phyloP scores from a whole-genome alignment of 2,797 vertebrate genomes.

The Carapus acus region DNA sequence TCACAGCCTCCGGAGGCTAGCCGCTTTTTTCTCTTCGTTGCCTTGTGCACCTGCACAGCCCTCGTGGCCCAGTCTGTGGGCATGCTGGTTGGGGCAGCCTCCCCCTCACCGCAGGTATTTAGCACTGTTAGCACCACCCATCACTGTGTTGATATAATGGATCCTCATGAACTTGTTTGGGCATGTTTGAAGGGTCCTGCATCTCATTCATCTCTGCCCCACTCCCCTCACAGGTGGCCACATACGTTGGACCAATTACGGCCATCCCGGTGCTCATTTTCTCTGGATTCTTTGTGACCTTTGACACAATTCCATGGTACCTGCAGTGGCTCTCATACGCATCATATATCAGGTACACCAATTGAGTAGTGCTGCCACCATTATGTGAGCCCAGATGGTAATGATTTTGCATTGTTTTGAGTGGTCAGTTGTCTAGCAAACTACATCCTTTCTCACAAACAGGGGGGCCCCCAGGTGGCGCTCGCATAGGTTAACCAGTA shows the following conservation, averaged over 20 bases:
- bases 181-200: too few relatives aligned
- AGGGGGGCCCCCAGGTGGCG: too few relatives aligned
- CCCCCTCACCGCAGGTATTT: slow-evolving; percentile 88
- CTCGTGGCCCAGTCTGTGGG: slow-evolving; percentile 95
- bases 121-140: background rate
- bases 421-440: too few relatives aligned
- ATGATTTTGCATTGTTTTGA: too few relatives aligned
- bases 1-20: slow-evolving; percentile 87
- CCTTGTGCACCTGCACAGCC: slow-evolving; percentile 87
- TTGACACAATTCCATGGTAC: too few relatives aligned
- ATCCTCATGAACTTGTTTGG: background rate
- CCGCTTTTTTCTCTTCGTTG: slow-evolving; percentile 91
- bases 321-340: too few relatives aligned
- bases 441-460: too few relatives aligned
- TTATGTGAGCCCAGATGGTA: slow-evolving; percentile 83
- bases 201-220: background rate
- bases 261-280: slow-evolving; percentile 96
- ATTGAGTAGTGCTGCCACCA: slow-evolving; percentile 99
- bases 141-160: too few relatives aligned
- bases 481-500: too few relatives aligned
- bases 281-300: slow-evolving; percentile 98
- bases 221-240: slow-evolving; percentile 80
- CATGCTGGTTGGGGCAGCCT: slow-evolving; percentile 93
- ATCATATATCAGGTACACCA: too few relatives aligned
- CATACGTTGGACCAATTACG: slow-evolving; percentile 92